These are phyloP conservation scores for Paramormyrops kingsleyae DNA, from an alignment of 2,113 vertebrate species.

Conservation along the genomic window DNA sequence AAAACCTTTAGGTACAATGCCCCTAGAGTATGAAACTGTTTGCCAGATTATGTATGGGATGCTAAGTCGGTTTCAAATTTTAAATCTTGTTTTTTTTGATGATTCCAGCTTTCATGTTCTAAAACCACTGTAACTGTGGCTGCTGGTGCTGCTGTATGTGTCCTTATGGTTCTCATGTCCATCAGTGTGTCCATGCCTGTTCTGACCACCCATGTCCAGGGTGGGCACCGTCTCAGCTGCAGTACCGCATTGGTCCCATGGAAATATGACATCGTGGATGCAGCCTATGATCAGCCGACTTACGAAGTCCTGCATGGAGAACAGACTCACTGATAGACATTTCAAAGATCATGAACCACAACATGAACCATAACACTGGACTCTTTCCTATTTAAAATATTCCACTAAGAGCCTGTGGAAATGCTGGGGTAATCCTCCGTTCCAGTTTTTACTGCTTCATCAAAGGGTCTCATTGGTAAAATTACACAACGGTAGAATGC, in stretches of 20 bases:
- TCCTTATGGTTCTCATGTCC: neutral
- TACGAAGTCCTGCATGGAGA: neutral
- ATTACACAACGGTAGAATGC: neutral
- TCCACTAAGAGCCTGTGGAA: neutral
- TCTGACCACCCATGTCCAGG: neutral
- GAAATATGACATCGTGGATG: neutral
- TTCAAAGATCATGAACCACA: neutral
- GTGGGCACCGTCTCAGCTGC: neutral
- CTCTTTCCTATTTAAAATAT: neutral
- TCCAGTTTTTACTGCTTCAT: neutral
- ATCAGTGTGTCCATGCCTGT: neutral
- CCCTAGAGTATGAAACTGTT: neutral
- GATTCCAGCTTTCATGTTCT: neutral
- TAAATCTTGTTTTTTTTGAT: neutral
- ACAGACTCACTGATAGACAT: neutral
- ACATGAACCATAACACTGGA: neutral
- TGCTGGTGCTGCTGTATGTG: neutral
- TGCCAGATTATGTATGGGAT: neutral
- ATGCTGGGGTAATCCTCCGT: neutral
- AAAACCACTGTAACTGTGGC: neutral
- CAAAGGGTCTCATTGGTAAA: neutral
- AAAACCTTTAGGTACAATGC: neutral
- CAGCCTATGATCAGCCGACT: neutral
- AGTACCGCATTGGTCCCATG: neutral
- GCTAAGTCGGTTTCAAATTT: neutral